These are phyloP conservation scores for Drosophila melanocephala DNA, from an alignment of 2,888 invertebrate genomes.

Conservation along the genomic window DNA sequence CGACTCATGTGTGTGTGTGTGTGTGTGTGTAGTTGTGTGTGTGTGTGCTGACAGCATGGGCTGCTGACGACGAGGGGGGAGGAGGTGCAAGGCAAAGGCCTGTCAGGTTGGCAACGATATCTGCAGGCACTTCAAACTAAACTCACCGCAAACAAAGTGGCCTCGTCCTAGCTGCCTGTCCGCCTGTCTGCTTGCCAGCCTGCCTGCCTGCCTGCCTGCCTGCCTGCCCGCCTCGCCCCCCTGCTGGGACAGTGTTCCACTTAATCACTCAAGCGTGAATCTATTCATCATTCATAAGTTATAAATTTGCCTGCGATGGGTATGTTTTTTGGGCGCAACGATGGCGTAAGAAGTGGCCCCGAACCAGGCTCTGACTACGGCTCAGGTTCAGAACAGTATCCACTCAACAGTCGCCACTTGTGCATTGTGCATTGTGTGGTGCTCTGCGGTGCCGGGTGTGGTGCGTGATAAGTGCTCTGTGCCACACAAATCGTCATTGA, in stretches of 20 bases:
- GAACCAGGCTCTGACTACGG: constrained; percentile 17
- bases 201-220: background rate
- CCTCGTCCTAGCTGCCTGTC: constrained; percentile 60
- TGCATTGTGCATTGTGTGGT: constrained; percentile 55
- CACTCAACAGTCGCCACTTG: constrained; percentile 51
- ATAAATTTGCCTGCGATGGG: constrained; percentile 77
- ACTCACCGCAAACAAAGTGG: constrained; percentile 82
- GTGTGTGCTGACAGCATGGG: constrained; percentile 22
- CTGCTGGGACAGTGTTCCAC: constrained; percentile 64
- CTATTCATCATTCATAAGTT: constrained; percentile 83
- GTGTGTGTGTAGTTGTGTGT: constrained; percentile 5
- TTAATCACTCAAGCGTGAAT: constrained; percentile 83
- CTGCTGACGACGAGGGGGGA: background rate
- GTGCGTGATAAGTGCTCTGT: constrained; percentile 10
- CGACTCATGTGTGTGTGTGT: constrained; percentile 14
- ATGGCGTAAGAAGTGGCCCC: constrained; percentile 68
- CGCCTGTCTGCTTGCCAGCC: constrained; percentile 20
- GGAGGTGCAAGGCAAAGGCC: constrained; percentile 12
- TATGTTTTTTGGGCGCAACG: constrained; percentile 66
- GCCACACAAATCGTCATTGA: constrained; percentile 21
- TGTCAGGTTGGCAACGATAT: constrained; percentile 64
- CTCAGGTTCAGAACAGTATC: constrained; percentile 32
- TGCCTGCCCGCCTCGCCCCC: background rate
- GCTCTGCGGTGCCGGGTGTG: constrained; percentile 11
- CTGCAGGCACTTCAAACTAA: constrained; percentile 80